These are phyloP conservation scores for Chaetura pelagica DNA, from an alignment of 2,113 vertebrate genomes.

Conservation along the genomic window DNA sequence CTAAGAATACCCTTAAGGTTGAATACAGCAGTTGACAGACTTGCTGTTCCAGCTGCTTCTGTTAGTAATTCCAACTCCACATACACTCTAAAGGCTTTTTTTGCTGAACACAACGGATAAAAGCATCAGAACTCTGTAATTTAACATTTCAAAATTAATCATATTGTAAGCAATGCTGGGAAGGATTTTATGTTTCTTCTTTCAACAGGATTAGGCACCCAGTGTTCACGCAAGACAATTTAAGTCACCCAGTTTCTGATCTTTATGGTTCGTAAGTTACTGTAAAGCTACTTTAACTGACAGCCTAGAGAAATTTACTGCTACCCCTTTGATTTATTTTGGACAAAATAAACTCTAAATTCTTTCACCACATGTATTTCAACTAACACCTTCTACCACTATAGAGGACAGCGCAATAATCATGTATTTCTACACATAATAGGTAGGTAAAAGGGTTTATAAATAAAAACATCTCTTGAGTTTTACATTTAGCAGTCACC, in stretches of 20 bases:
- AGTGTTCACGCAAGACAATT: neutral
- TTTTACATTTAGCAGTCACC: neutral
- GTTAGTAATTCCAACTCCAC: neutral
- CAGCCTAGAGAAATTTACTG: conserved; percentile 33
- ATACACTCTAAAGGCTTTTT: neutral
- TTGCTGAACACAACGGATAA: neutral
- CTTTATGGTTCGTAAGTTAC: neutral
- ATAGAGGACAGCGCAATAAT: neutral
- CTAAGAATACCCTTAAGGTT: neutral
- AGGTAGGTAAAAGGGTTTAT: neutral
- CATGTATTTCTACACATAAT: neutral
- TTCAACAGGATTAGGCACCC: conserved; percentile 7
- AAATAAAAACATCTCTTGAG: neutral
- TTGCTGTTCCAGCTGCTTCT: neutral
- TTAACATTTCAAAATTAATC: conserved; percentile 2
- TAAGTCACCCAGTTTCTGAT: conserved; percentile 20
- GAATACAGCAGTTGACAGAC: neutral
- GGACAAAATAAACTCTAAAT: neutral
- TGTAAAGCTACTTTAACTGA: conserved; percentile 39
- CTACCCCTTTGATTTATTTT: conserved; percentile 32
- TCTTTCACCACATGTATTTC: neutral
- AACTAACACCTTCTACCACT: neutral
- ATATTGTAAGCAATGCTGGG: neutral
- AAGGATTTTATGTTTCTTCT: conserved; percentile 1
- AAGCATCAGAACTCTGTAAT: neutral